Evolutionary conservation across 2,797 vertebrate genomes (phyloP), one percentile per base, ranked within the genome.

Genomic region (Pygocentrus nattereri): DNA sequence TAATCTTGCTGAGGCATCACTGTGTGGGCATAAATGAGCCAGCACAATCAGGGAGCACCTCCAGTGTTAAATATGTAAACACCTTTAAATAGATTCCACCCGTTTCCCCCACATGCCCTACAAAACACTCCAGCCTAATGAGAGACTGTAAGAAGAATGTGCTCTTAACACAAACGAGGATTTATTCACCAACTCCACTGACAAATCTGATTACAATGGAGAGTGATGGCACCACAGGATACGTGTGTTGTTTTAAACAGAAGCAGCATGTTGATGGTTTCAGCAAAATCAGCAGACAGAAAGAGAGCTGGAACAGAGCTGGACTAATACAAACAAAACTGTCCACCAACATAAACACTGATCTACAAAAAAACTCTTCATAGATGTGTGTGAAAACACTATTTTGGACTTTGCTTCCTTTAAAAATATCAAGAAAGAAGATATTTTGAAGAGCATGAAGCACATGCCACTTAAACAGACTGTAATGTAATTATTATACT

Each of bases 171-270:
- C 41, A 76, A 52, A 56, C 7, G 18, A 44, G n/a, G 79, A 68
- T 81, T 67, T 74, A 68, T 59, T 75, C 52, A 49, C 70, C 71
- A 27, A 11, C 23, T 80, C 47, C 59, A 73, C 69, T 65, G 70
- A 80, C 70, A 67, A 65, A 65, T 30, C 59, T 54, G 70, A 80
- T 74, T 65, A 74, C 78, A 58, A n/a, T 44, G 70, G 27, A 74
- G 49, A 58, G 31, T 38, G 59, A 79, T 27, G 30, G 47, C 56
- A 72, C 47, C 44, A 25, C 71, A 23, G 50, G 52, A 54, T 2
- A 73, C 50, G 30, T 73, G 71, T 38, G 73, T 38, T 56, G 30
- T 13, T n/a, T 49, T 34, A 73, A 71, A 23, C 44, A n/a, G 41
- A 31, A 23, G 52, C 52, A 21, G 52, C 19, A 49, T 41, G 49